phyloP scores from a whole-genome alignment of 2,888 invertebrate species.

The Oligia latruncula region DNA sequence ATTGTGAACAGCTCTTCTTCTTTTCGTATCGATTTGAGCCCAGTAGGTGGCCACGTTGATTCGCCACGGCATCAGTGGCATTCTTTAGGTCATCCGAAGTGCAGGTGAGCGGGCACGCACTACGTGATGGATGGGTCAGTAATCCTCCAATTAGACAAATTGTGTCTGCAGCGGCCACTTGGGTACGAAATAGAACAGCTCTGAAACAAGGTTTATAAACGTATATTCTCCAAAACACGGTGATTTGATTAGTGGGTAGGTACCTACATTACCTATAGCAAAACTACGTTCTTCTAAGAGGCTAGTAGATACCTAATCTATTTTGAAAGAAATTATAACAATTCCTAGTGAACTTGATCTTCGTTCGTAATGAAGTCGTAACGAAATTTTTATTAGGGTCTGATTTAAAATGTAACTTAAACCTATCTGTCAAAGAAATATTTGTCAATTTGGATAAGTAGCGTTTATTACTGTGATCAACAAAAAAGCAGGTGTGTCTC shows the following conservation, averaged over 20 bases:
- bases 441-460: conserved; percentile 2
- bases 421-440: background rate
- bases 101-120: too few species aligned
- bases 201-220: background rate
- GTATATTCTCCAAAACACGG: background rate
- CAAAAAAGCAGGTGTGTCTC: conserved; percentile 41
- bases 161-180: too few species aligned
- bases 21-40: too few species aligned
- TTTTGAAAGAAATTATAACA: background rate
- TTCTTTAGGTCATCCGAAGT: too few species aligned
- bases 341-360: background rate
- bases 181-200: background rate
- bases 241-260: background rate
- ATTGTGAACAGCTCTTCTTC: background rate
- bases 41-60: too few species aligned
- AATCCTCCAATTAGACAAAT: too few species aligned
- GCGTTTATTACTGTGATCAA: background rate
- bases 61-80: too few species aligned
- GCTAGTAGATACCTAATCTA: background rate
- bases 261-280: background rate
- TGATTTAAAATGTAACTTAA: background rate
- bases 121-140: too few species aligned
- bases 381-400: too few species aligned
- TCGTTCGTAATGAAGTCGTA: background rate
- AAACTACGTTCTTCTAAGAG: background rate